These are phyloP conservation scores for Agapetus fuscipes DNA, from an alignment of 2,888 invertebrate species.

Conservation along the genomic window DNA sequence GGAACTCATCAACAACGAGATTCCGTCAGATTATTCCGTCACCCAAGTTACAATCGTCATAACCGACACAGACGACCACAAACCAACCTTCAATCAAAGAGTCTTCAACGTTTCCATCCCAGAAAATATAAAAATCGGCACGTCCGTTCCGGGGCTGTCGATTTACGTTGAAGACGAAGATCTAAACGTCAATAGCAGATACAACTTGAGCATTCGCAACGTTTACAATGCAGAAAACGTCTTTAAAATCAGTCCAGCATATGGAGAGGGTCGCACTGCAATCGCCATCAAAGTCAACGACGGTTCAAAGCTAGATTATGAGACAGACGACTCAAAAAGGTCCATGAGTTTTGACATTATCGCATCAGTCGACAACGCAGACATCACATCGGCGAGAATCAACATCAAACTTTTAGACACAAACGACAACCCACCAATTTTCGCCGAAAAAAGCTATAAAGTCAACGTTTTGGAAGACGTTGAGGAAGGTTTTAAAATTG, in stretches of 20 bases:
- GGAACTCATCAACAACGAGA: conserved; percentile 60
- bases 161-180: conserved; percentile 66
- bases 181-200: conserved; percentile 63
- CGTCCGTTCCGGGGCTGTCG: conserved; percentile 60
- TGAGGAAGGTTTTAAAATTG: conserved; percentile 50
- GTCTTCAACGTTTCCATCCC: conserved; percentile 60
- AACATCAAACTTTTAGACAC: conserved; percentile 61
- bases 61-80: conserved; percentile 69
- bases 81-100: conserved; percentile 59
- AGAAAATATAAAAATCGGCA: conserved; percentile 63
- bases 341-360: conserved; percentile 59
- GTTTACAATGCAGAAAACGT: conserved; percentile 48
- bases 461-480: conserved; percentile 59
- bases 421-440: conserved; percentile 71
- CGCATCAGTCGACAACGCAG: conserved; percentile 44
- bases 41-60: conserved; percentile 68
- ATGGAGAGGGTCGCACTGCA: conserved; percentile 63
- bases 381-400: conserved; percentile 50
- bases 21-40: conserved; percentile 56
- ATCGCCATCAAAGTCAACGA: conserved; percentile 62
- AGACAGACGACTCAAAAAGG: conserved; percentile 48
- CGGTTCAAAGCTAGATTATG: conserved; percentile 59
- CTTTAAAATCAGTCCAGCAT: conserved; percentile 54
- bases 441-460: conserved; percentile 52
- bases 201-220: conserved; percentile 51